Evolutionary conservation across 1,140 invertebrate species (phyloP).

Genomic region (Triops longicaudatus): DNA sequence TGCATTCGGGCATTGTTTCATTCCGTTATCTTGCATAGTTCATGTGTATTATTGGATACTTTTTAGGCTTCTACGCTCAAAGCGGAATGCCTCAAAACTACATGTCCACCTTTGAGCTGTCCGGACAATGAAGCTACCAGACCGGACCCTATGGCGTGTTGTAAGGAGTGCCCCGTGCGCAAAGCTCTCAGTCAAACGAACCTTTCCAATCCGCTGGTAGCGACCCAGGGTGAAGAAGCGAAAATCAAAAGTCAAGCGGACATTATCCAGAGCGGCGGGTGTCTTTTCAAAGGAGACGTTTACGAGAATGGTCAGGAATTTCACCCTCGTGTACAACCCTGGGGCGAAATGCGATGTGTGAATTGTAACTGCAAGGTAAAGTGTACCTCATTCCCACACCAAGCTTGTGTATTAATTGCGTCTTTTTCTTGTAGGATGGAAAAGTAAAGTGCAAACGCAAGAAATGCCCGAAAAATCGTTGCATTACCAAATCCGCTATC

Average conservation of each 20-base stretch:
- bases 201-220: not conserved
- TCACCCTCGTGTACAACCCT: slow-evolving; percentile 65
- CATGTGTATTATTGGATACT: slow-evolving; percentile 6
- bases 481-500: slow-evolving; percentile 28
- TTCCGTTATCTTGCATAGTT: no score
- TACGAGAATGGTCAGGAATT: slow-evolving; percentile 73
- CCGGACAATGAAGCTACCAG: slow-evolving; percentile 58
- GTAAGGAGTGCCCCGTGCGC: slow-evolving; percentile 55
- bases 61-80: slow-evolving; percentile 51
- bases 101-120: slow-evolving; percentile 63
- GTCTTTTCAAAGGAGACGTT: slow-evolving; percentile 44
- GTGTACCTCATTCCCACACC: not conserved
- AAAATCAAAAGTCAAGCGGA: slow-evolving; percentile 29
- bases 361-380: slow-evolving; percentile 77
- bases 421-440: slow-evolving; percentile 55
- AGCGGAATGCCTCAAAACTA: slow-evolving; percentile 62
- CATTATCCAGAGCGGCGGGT: slow-evolving; percentile 33
- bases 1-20: no score
- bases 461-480: slow-evolving; percentile 54
- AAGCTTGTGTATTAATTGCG: not conserved
- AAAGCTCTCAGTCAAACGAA: slow-evolving; percentile 9
- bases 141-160: slow-evolving; percentile 65
- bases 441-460: slow-evolving; percentile 65
- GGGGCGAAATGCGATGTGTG: slow-evolving; percentile 76
- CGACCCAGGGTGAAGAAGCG: slow-evolving; percentile 28